Conservation (phyloP, 1,140 invertebrate species). For the Telenomus remus region DNA sequence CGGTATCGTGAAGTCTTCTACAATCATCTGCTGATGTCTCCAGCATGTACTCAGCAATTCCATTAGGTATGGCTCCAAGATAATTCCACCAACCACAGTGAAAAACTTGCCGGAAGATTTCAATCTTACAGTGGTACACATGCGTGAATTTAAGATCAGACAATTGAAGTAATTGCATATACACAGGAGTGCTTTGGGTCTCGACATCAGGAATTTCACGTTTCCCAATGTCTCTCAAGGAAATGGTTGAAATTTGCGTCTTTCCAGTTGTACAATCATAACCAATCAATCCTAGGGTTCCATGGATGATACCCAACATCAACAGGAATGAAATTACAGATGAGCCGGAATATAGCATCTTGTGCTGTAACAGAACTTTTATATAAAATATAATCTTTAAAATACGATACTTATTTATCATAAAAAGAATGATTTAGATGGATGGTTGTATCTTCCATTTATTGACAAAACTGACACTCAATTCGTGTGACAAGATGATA, state of each 20-base stretch:
- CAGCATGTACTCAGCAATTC: constrained; percentile 7
- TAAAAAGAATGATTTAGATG: no score
- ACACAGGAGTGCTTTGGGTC: neutral
- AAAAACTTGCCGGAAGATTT: constrained; percentile 25
- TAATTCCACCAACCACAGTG: constrained; percentile 54
- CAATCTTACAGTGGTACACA: constrained; percentile 44
- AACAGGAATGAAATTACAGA: no score
- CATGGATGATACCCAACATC: no score
- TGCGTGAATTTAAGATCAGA: constrained; percentile 10
- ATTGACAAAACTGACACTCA: no score
- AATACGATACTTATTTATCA: no score
- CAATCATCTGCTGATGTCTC: neutral
- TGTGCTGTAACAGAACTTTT: no score
- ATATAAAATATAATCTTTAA: no score
- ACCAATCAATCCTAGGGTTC: neutral
- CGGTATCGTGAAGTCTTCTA: neutral
- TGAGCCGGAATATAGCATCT: no score
- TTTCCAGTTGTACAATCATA: neutral
- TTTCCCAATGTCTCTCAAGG: neutral
- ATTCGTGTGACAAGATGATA: no score
- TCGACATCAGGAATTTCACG: neutral
- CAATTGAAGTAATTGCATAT: constrained; percentile 40
- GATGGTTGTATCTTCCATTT: no score
- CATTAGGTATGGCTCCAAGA: constrained; percentile 15
- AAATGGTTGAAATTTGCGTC: neutral